Evolutionary conservation across 2,113 vertebrate species (phyloP).

Genomic region (Gasterosteus nipponicus): DNA sequence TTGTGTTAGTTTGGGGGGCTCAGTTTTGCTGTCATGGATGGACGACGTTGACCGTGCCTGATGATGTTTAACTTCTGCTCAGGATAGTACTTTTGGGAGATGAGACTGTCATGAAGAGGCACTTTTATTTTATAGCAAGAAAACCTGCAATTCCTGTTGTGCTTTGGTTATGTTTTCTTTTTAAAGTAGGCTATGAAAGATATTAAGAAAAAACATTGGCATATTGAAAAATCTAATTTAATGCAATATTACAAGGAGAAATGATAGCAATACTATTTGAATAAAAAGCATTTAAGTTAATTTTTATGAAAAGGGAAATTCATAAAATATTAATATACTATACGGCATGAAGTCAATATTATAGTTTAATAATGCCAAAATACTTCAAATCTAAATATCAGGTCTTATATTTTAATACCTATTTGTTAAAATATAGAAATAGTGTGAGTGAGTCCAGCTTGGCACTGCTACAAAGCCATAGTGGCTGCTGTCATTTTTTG

Average conservation of each 20-base stretch:
- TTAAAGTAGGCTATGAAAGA: background rate
- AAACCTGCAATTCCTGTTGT: background rate
- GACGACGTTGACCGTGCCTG: background rate
- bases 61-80: conserved; percentile 23
- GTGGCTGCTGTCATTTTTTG: conserved; percentile 26
- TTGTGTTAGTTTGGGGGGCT: conserved; percentile 19
- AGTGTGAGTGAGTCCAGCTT: conserved; percentile 23
- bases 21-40: conserved; percentile 16
- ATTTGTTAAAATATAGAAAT: conserved; percentile 23
- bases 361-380: background rate
- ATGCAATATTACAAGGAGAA: background rate
- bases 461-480: conserved; percentile 16
- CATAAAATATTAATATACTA: background rate
- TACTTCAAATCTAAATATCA: background rate
- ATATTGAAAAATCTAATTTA: background rate
- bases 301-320: background rate
- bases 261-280: background rate
- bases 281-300: background rate
- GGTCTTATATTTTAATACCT: background rate
- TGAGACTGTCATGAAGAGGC: background rate
- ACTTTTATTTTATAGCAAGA: background rate
- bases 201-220: background rate
- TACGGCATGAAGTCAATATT: background rate
- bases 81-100: background rate
- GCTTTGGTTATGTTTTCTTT: background rate